Conservation (phyloP, 2,888 invertebrate species). For the Trimorus sp. region DNA sequence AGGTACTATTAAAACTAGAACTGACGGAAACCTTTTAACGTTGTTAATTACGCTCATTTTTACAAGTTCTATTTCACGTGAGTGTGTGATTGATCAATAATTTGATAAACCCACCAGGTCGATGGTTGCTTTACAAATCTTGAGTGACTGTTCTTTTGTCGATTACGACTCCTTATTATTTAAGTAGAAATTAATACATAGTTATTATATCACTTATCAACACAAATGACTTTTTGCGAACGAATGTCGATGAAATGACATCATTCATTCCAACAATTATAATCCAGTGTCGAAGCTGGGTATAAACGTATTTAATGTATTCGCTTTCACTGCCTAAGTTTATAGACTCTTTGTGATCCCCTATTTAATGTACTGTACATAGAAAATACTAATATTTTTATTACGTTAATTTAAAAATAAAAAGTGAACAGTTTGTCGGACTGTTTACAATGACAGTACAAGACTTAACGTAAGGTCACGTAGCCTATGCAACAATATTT, state of each 20-base stretch:
- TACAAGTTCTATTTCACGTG: conserved; percentile 13
- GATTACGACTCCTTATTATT: not conserved
- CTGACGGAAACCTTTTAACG: too few relatives aligned
- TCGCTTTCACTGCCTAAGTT: conserved; percentile 15
- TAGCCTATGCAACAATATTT: conserved; percentile 8
- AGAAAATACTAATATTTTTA: conserved; percentile 15
- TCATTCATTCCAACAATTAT: too few relatives aligned
- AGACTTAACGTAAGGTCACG: conserved; percentile 4
- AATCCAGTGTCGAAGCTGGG: not conserved
- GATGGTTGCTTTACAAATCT: not conserved
- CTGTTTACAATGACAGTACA: conserved; percentile 6
- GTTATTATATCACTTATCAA: too few relatives aligned
- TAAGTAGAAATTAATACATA: too few relatives aligned
- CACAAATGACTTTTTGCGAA: not conserved
- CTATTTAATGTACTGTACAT: conserved; percentile 36
- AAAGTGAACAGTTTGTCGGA: conserved; percentile 1
- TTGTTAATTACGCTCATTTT: not conserved
- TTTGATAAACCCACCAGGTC: not conserved
- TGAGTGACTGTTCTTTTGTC: too few relatives aligned
- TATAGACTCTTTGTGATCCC: conserved; percentile 34
- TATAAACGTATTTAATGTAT: not conserved
- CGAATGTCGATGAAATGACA: not conserved
- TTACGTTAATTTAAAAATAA: not conserved
- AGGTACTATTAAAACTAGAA: too few relatives aligned
- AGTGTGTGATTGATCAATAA: not conserved